Percentiles rank a stretch among this genome's conserved stretches.
phyloP scores from a whole-genome alignment of 2,797 vertebrate genomes.

The Lepilemur septentrionalis region DNA sequence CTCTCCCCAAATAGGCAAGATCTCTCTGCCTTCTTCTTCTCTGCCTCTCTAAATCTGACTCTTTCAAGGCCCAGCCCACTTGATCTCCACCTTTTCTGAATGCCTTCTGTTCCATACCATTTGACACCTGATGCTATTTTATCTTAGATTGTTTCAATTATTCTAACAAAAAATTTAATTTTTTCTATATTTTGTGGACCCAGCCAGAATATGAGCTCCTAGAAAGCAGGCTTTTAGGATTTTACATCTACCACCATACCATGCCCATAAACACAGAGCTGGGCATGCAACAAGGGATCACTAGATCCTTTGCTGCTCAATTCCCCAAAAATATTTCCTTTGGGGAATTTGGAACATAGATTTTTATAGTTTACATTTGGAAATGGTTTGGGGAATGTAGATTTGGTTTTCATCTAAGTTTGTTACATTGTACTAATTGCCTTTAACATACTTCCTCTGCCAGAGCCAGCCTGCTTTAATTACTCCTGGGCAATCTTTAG shows the following conservation, averaged over 20 bases:
- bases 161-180: background rate
- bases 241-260: constrained; percentile 2
- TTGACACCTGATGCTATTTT: background rate
- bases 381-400: constrained; percentile 47
- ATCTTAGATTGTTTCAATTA: background rate
- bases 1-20: background rate
- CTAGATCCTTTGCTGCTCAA: background rate
- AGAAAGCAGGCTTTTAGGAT: constrained; percentile 10
- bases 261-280: background rate
- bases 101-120: background rate
- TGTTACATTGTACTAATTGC: constrained; percentile 85
- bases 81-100: background rate
- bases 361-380: background rate
- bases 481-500: constrained; percentile 78
- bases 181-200: background rate
- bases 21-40: background rate
- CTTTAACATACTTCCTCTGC: constrained; percentile 76
- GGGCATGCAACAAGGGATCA: background rate
- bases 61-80: background rate
- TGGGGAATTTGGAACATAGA: background rate
- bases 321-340: background rate
- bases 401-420: constrained; percentile 80
- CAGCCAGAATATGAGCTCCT: background rate
- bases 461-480: constrained; percentile 78
- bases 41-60: background rate